Base-by-base conservation (phyloP, 35 echinoderm and acorn worm genomes). In the Heliocidaris tuberculata region DNA sequence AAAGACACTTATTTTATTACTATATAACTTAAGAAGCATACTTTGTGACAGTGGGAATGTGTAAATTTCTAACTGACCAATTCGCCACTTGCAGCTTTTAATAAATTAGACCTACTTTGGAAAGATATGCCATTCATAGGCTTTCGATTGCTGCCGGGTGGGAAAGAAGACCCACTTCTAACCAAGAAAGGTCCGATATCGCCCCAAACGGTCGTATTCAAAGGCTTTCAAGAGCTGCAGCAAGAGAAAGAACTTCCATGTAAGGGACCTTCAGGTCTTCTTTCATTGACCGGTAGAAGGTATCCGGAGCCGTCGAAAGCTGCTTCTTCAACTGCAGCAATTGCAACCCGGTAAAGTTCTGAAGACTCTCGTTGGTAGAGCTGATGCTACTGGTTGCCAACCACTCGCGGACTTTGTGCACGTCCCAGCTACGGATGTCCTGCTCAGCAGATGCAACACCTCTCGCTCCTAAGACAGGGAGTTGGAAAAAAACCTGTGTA, bases 301-400 rank as follows among this genome's bases (percentile, higher is more conserved):
- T 47, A 12, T 89, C 87, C 32, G 87, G 87, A 32, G 47, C 87
- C 31, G 87, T 89, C 5, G 31, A 2, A 9, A 32, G 87, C 19
- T 89, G 87, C 29, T 89, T 89, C 87, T 89, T 89, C 2, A 89
- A 7, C 87, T 89, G 87, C 87, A 89, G 31, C 47, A 89, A 89
- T 48, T 89, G 87, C 47, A 17, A 2, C 47, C 87, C 87, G 31
- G 31, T 89, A 12, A 89, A 19, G 47, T 42, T 89, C 87, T 89
- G 31, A 32, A 89, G 30, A 89, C 47, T 32, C 87, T 89, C 47
- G 87, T 48, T 89, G 31, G 12, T 32, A 5, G 87, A 89, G 5
- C 13, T 89, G 47, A 89, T 13, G 87, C 87, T 31, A n/a, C 35
- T 89, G 87, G 87, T n/a, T 32, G 87, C 16, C 31, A 89, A 30